Conservation (phyloP, 2,888 invertebrate genomes). For the Petrophora chlorosata region DNA sequence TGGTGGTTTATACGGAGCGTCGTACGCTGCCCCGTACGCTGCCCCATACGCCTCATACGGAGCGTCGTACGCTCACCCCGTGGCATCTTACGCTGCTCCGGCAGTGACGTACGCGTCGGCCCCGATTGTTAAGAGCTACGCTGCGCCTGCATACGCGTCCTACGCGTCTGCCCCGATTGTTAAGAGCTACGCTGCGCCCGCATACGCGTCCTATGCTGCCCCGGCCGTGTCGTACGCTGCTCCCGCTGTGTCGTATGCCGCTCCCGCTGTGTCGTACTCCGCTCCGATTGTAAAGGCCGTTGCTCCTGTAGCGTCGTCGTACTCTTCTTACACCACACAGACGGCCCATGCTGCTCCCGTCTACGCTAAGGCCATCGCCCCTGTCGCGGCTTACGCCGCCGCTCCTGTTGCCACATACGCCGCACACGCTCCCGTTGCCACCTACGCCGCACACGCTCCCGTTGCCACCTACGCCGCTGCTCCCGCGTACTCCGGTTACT, state of each 20-base stretch:
- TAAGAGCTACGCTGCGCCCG: conserved; percentile 46
- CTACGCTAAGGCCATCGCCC: conserved; percentile 53
- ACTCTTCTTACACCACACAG: conserved; percentile 43
- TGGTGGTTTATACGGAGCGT: conserved; percentile 68
- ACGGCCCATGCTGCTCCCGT: conserved; percentile 43
- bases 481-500: conserved; percentile 48
- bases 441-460: conserved; percentile 52
- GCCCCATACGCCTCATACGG: conserved; percentile 53
- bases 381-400: conserved; percentile 60
- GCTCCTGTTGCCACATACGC: conserved; percentile 37
- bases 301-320: conserved; percentile 39
- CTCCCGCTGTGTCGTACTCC: conserved; percentile 48
- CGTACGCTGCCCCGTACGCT: conserved; percentile 55
- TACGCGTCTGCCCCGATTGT: conserved; percentile 65
- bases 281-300: conserved; percentile 42
- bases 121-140: conserved; percentile 42
- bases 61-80: conserved; percentile 26
- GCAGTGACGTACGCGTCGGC: conserved; percentile 45
- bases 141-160: conserved; percentile 66
- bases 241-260: conserved; percentile 43
- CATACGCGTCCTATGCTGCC: conserved; percentile 65
- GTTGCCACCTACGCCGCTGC: conserved; percentile 57
- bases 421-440: conserved; percentile 36
- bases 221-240: conserved; percentile 75
- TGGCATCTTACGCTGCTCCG: conserved; percentile 42